Percentiles rank a stretch among this genome's conserved stretches.
Evolutionary conservation across 2,113 vertebrate genomes (phyloP).

Genomic region (Megalops atlanticus): DNA sequence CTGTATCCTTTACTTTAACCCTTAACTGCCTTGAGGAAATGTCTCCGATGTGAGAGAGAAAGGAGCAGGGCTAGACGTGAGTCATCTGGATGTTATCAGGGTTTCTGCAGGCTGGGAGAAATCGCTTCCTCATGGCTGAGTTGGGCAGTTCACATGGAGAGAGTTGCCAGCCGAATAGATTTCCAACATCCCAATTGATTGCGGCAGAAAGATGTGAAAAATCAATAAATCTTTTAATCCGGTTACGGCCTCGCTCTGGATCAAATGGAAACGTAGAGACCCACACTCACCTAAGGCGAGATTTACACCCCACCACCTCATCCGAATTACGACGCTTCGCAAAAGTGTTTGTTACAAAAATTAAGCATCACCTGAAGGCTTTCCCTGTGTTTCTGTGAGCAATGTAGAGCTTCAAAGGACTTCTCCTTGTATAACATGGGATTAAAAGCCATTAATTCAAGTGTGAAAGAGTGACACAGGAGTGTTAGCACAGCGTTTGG

Average conservation of each 20-base stretch:
- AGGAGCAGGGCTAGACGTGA: neutral
- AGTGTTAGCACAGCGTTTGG: neutral
- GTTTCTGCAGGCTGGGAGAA: slow-evolving; percentile 14
- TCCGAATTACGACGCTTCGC: slow-evolving; percentile 50
- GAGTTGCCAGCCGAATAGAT: slow-evolving; percentile 1
- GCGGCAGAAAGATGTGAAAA: slow-evolving; percentile 49
- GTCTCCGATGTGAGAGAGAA: too few relatives aligned
- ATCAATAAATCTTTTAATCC: slow-evolving; percentile 63
- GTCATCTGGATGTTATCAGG: slow-evolving; percentile 1
- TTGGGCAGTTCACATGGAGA: neutral
- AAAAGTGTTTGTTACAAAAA: slow-evolving; percentile 61
- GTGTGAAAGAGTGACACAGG: slow-evolving; percentile 47
- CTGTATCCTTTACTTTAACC: too few relatives aligned
- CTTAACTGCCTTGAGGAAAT: too few relatives aligned
- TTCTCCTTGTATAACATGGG: slow-evolving; percentile 53
- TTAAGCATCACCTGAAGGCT: slow-evolving; percentile 42
- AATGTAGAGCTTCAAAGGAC: slow-evolving; percentile 52
- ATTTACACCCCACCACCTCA: slow-evolving; percentile 45
- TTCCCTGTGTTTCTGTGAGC: slow-evolving; percentile 43
- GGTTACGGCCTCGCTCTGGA: slow-evolving; percentile 53
- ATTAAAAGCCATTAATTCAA: slow-evolving; percentile 58
- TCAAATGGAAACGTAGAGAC: slow-evolving; percentile 50
- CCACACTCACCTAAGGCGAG: slow-evolving; percentile 53
- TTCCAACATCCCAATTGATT: slow-evolving; percentile 58
- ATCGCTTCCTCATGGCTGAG: slow-evolving; percentile 9